These are phyloP conservation scores for Pocillopora meandrina DNA, from an alignment of 92 coral and sea anemone species.

Conservation along the genomic window DNA sequence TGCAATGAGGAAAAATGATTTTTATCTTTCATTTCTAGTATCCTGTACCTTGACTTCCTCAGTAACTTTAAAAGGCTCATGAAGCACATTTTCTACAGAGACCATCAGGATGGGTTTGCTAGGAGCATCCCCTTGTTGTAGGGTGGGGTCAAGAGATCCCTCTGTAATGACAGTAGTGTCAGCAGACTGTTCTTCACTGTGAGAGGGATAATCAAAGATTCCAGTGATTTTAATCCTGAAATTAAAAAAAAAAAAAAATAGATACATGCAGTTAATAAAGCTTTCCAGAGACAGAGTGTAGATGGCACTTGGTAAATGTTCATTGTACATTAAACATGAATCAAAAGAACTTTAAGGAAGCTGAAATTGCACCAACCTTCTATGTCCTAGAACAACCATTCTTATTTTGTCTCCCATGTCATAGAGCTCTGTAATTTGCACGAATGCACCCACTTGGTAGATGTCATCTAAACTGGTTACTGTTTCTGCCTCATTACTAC, in stretches of 20 bases:
- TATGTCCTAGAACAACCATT: conserved; percentile 96
- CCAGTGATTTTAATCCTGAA: conserved; percentile 59
- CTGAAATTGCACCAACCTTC: conserved; percentile 64
- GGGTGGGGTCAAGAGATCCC: conserved; percentile 1
- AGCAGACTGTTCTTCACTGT: not conserved
- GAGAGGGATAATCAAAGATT: conserved; percentile 40
- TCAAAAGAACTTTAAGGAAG: not conserved
- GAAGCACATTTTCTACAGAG: conserved; percentile 92
- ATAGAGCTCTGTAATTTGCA: conserved; percentile 95
- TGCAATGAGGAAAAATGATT: too few species aligned
- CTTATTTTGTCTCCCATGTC: conserved; percentile 95
- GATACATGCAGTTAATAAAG: too few species aligned
- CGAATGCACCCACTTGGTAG: conserved; percentile 95
- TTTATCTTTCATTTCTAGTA: not conserved
- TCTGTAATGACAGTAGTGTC: not conserved
- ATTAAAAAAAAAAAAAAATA: not conserved
- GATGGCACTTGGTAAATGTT: too few species aligned
- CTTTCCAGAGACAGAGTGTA: too few species aligned
- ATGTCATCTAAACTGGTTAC: conserved; percentile 84
- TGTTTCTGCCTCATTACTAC: conserved; percentile 89
- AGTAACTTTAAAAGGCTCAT: conserved; percentile 88
- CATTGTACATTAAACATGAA: too few species aligned
- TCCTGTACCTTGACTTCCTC: conserved; percentile 86
- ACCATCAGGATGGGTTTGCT: conserved; percentile 84
- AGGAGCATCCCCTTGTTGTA: not conserved